These are phyloP conservation scores for Apamea monoglypha DNA, from an alignment of 2,888 invertebrate genomes.

Conservation along the genomic window DNA sequence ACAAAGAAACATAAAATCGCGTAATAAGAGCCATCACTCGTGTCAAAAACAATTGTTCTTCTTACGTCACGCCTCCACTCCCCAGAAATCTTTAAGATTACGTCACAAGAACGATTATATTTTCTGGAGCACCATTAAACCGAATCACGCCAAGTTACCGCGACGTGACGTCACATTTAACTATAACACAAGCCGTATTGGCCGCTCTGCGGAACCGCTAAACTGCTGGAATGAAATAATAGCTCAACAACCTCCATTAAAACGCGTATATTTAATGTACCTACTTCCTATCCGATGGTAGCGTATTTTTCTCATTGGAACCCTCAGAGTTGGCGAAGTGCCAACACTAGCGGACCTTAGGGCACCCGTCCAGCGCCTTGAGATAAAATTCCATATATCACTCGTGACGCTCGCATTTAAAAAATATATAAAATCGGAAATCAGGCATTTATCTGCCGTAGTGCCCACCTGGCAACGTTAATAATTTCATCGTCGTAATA, in stretches of 20 bases:
- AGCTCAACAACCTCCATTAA: conserved; percentile 64
- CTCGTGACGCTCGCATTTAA: conserved; percentile 56
- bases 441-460: conserved; percentile 13
- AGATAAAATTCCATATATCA: conserved; percentile 67
- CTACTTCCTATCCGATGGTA: conserved; percentile 70
- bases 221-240: conserved; percentile 63
- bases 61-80: conserved; percentile 41
- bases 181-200: conserved; percentile 52
- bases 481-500: conserved; percentile 53
- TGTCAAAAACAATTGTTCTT: conserved; percentile 51
- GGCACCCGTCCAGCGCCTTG: conserved; percentile 73
- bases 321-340: conserved; percentile 71
- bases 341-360: conserved; percentile 73
- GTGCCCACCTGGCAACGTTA: conserved; percentile 51
- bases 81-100: conserved; percentile 53
- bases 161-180: conserved; percentile 53
- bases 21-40: conserved; percentile 27
- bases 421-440: conserved; percentile 51
- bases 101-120: conserved; percentile 57
- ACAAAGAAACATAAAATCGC: conserved; percentile 27
- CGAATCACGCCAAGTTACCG: conserved; percentile 43
- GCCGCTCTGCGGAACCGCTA: conserved; percentile 51
- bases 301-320: conserved; percentile 71
- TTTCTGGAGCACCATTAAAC: conserved; percentile 51
- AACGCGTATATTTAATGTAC: conserved; percentile 71